Percentiles rank a stretch among this genome's conserved stretches.
Conservation (phyloP, 2,888 invertebrate genomes). For the Lasioglossum villosulum region DNA sequence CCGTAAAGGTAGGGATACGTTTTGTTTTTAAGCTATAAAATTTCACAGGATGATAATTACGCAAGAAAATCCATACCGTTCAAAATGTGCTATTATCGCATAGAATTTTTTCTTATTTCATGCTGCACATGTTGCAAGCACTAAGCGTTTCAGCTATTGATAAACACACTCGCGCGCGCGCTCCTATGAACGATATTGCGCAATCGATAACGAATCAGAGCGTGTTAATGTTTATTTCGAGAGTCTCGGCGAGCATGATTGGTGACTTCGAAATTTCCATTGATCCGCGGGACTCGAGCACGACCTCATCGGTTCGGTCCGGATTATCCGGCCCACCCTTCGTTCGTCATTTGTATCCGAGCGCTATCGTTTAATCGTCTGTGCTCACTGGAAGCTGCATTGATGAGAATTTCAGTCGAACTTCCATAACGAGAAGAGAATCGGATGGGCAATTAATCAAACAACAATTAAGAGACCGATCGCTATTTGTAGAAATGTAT, state of each 20-base stretch:
- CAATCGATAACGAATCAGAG: constrained; percentile 56
- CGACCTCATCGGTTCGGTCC: constrained; percentile 33
- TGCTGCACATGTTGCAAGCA: neutral
- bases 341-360: constrained; percentile 50
- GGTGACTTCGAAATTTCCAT: constrained; percentile 31
- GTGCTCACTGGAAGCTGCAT: constrained; percentile 23
- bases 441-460: constrained; percentile 41
- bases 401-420: constrained; percentile 40
- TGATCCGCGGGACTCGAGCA: constrained; percentile 16
- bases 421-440: constrained; percentile 18
- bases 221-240: constrained; percentile 45
- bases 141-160: constrained; percentile 25
- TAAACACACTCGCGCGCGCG: constrained; percentile 52
- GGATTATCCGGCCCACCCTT: constrained; percentile 49
- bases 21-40: no score
- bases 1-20: no score
- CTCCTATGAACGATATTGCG: constrained; percentile 7
- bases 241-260: constrained; percentile 12
- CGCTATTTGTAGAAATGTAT: constrained; percentile 22
- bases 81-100: no score
- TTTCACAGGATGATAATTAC: no score
- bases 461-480: constrained; percentile 50
- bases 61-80: no score
- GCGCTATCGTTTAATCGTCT: constrained; percentile 49
- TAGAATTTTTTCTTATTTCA: neutral